Percentiles rank a stretch among this genome's conserved stretches.
These are phyloP conservation scores for Pachyuromys duprasi DNA, from an alignment of 2,797 vertebrate species.

Conservation along the genomic window DNA sequence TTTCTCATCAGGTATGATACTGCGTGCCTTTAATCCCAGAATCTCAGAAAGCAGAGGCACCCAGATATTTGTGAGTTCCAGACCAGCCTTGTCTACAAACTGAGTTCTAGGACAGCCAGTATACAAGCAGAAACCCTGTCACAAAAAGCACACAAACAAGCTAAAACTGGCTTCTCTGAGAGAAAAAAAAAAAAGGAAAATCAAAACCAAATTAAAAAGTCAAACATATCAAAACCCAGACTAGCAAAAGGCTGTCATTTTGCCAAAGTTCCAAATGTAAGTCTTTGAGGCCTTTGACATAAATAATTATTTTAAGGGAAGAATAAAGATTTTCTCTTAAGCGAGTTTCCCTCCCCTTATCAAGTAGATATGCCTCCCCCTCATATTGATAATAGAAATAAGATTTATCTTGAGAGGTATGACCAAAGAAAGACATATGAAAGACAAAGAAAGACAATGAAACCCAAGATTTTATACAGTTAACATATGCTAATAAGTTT, in stretches of 20 bases:
- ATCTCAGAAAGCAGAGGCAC: no score
- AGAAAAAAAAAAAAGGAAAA: slow-evolving; percentile 1
- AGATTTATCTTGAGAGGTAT: neutral
- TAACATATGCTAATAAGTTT: neutral
- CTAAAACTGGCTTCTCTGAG: neutral
- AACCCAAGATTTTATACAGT: neutral
- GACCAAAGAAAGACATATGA: neutral
- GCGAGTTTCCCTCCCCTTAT: neutral
- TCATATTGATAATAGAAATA: neutral
- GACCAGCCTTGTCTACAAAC: neutral
- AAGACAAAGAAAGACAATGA: neutral
- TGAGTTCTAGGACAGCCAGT: no score
- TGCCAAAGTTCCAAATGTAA: neutral
- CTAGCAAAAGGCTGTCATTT: neutral
- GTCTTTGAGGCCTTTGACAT: neutral
- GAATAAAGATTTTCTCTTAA: neutral
- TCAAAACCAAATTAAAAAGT: slow-evolving; percentile 8
- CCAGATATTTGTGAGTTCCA: neutral
- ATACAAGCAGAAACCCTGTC: neutral
- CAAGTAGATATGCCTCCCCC: neutral
- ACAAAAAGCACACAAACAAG: neutral
- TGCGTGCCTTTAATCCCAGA: no score
- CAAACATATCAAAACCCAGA: neutral
- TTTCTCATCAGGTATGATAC: no score
- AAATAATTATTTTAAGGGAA: neutral